These are phyloP conservation scores for Nyleta sp. DNA, from an alignment of 2,888 invertebrate species.

Conservation along the genomic window DNA sequence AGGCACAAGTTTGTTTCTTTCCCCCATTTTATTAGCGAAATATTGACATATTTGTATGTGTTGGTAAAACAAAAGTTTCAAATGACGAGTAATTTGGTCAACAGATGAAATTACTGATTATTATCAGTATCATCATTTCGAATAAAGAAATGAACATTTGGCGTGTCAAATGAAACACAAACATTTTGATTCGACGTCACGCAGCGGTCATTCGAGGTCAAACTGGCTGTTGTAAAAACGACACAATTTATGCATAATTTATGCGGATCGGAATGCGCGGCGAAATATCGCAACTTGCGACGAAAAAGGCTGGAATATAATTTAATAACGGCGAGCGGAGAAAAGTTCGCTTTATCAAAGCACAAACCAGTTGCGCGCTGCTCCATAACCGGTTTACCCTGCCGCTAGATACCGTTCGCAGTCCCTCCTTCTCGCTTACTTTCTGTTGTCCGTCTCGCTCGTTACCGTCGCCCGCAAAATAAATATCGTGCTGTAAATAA, in stretches of 20 bases:
- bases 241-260: constrained; percentile 19
- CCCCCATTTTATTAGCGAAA: no score
- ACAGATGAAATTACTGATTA: no score
- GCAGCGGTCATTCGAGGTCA: no score
- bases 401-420: constrained; percentile 50
- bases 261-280: constrained; percentile 29
- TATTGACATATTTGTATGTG: no score
- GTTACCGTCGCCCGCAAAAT: constrained; percentile 68
- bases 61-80: no score
- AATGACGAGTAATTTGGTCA: no score
- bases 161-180: no score
- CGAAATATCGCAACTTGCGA: constrained; percentile 37
- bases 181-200: no score
- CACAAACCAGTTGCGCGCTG: constrained; percentile 76
- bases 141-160: no score
- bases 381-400: constrained; percentile 74
- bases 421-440: constrained; percentile 9
- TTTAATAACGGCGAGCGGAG: constrained; percentile 74
- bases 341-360: constrained; percentile 76
- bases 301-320: constrained; percentile 69
- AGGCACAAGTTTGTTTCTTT: no score
- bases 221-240: background rate
- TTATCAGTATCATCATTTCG: no score
- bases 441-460: constrained; percentile 42
- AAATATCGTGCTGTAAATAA: constrained; percentile 64